Evolutionary conservation across 2,888 invertebrate genomes (phyloP).

Genomic region (Ornithoptera priamus): DNA sequence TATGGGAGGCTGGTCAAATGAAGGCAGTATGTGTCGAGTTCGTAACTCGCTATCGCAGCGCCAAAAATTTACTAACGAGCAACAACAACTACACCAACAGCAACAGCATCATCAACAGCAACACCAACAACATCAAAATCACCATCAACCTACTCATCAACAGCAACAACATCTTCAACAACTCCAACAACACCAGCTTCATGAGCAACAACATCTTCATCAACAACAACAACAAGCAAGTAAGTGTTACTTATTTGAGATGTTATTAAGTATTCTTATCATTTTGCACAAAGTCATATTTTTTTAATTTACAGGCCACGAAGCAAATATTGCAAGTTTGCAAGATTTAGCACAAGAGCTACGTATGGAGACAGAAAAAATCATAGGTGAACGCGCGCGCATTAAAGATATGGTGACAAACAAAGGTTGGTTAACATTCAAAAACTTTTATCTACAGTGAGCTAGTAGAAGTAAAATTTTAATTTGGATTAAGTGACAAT

Average conservation of each 20-base stretch:
- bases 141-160: conserved; percentile 41
- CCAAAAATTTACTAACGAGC: conserved; percentile 73
- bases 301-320: conserved; percentile 52
- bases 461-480: not conserved
- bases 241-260: conserved; percentile 19
- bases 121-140: conserved; percentile 39
- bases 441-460: not conserved
- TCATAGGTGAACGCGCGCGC: conserved; percentile 69
- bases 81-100: conserved; percentile 57
- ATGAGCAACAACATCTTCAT: conserved; percentile 37
- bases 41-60: conserved; percentile 67
- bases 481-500: not conserved
- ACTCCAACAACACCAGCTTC: conserved; percentile 35
- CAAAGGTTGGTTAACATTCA: conserved; percentile 54
- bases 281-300: not conserved
- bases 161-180: conserved; percentile 37
- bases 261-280: not conserved
- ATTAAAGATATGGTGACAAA: conserved; percentile 69
- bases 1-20: conserved; percentile 70
- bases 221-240: conserved; percentile 36
- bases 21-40: conserved; percentile 70
- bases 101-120: conserved; percentile 48
- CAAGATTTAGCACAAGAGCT: conserved; percentile 73
- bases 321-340: conserved; percentile 66
- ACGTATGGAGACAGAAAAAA: conserved; percentile 72